Evolutionary conservation across 2,797 vertebrate species (phyloP), one percentile per base, ranked within the genome.

Genomic region (Takifugu rubripes): DNA sequence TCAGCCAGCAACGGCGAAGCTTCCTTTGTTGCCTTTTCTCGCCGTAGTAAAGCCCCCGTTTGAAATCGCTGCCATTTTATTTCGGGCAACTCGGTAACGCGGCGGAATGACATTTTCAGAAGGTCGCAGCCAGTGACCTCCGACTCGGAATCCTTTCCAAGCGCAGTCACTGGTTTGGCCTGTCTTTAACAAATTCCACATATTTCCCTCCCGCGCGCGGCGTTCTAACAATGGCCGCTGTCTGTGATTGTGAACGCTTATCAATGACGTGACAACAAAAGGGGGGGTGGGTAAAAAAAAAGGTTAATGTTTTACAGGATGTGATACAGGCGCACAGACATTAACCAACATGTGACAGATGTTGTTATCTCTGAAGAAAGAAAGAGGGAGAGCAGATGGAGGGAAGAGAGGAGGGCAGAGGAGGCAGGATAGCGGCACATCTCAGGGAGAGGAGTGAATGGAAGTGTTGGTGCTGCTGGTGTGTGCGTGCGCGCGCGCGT

Each of bases 381-480:
- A 52, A 74, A 68, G 24, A 16, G 64, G 50, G 55, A 49, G 29
- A 70, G 55, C 36, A 40, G 36, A 40, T 40, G 36, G 36, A 40
- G 36, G 4, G 36, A 40, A 25, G 45, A 69, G 51, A 65, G 49
- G 55, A 52, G 52, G 46, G 59, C 59, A 61, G 55, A 69, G 77
- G 73, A 45, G 59, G 64, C 49, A 68, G 71, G 75, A 66, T 55
- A 40, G 61, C 64, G 60, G 75, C 66, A 61, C 63, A 67, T 76
- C 64, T 75, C 54, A 59, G 54, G n/a, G 69, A 75, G 65, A 60
- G 61, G 70, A 73, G 63, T 69, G 78, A 77, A 82, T 78, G 72
- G 70, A 78, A 78, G 68, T 73, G 84, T 33, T 33, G 33, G 11
- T 40, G 36, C 59, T 77, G 77, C 77, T 75, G 78, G 75, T 69